phyloP scores from a whole-genome alignment of 37 sponge, comb jelly and placozoan genomes.

The Spongia lamella region DNA sequence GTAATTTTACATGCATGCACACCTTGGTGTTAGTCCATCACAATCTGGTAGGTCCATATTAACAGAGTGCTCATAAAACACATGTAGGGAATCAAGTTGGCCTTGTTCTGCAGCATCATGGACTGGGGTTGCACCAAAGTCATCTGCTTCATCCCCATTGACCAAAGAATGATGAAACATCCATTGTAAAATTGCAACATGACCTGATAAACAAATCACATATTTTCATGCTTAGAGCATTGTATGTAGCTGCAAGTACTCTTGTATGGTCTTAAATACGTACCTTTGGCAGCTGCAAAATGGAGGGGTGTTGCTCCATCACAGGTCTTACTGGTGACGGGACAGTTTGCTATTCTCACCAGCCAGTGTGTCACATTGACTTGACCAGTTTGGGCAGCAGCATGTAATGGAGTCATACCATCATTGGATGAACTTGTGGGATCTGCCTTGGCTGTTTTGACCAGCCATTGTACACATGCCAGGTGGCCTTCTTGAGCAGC shows the following conservation, averaged over 20 bases:
- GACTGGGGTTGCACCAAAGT: slow-evolving; percentile 88
- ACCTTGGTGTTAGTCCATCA: slow-evolving; percentile 79
- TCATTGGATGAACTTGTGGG: slow-evolving; percentile 60
- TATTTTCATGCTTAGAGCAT: no score
- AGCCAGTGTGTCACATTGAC: slow-evolving; percentile 78
- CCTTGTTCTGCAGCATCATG: slow-evolving; percentile 93
- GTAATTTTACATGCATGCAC: no score
- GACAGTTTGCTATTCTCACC: slow-evolving; percentile 63
- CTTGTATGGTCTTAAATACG: not conserved
- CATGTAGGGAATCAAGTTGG: slow-evolving; percentile 75
- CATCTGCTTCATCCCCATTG: slow-evolving; percentile 77
- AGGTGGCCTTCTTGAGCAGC: slow-evolving; percentile 93
- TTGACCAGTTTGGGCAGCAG: slow-evolving; percentile 81
- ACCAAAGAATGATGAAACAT: slow-evolving; percentile 76
- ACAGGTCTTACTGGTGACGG: slow-evolving; percentile 46
- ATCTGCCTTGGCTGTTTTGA: slow-evolving; percentile 53
- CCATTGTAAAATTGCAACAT: slow-evolving; percentile 86
- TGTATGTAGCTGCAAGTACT: no score
- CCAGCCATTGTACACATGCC: slow-evolving; percentile 78
- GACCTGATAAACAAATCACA: slow-evolving; percentile 43
- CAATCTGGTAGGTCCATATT: slow-evolving; percentile 52
- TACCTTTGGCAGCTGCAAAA: slow-evolving; percentile 94
- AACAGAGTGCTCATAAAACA: slow-evolving; percentile 66
- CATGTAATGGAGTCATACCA: slow-evolving; percentile 92
- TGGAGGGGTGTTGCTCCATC: slow-evolving; percentile 95